Percentiles rank a stretch among this genome's conserved stretches.
Evolutionary conservation across 2,797 vertebrate species (phyloP).

Genomic region (Lepus townsendii): DNA sequence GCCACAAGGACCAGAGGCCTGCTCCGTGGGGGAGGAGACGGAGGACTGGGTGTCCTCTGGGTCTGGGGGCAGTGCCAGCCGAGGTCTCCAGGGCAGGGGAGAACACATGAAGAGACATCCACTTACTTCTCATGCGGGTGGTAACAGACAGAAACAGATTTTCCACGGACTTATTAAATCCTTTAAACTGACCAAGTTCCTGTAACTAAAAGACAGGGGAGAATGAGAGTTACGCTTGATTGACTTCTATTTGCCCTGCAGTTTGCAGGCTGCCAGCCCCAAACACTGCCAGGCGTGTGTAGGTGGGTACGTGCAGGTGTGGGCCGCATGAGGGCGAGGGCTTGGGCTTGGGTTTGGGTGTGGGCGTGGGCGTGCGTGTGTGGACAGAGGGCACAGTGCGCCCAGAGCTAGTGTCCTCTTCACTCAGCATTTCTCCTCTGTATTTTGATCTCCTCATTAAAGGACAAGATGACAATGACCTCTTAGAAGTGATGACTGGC

Average conservation of each 20-base stretch:
- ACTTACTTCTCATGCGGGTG: constrained; percentile 94
- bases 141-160: constrained; percentile 92
- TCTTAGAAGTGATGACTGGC: neutral
- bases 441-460: neutral
- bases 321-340: neutral
- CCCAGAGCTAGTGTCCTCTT: neutral
- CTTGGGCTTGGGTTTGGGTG: rapidly evolving
- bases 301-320: neutral
- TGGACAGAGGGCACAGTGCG: neutral
- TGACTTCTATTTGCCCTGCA: neutral
- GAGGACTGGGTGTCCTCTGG: neutral
- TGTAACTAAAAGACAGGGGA: constrained; percentile 84
- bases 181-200: constrained; percentile 89
- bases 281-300: rapidly evolving
- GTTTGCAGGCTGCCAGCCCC: neutral
- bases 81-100: neutral
- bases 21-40: neutral
- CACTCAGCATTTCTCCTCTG: neutral
- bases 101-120: neutral
- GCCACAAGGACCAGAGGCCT: neutral
- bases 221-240: neutral
- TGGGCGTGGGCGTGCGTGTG: rapidly evolving
- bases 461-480: neutral
- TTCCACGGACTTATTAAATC: constrained; percentile 95
- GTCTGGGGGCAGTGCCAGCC: neutral